Evolutionary conservation across 1,140 invertebrate genomes (phyloP).

Genomic region (Brachionus angularis): DNA sequence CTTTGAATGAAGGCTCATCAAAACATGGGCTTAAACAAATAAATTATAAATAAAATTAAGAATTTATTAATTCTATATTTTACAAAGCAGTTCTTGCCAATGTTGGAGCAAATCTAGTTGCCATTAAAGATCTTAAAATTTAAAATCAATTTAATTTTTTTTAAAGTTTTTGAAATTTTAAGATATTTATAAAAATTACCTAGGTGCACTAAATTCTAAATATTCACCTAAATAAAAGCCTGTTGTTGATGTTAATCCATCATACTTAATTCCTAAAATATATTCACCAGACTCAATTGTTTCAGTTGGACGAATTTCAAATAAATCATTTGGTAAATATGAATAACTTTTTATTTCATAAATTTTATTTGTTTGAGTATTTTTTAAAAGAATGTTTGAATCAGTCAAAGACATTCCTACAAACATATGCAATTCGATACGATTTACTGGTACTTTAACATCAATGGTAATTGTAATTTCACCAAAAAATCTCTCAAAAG

Average conservation of each 20-base stretch:
- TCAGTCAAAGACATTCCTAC: not conserved
- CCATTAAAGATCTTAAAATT: slow-evolving; percentile 26
- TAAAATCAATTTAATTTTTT: too few species aligned
- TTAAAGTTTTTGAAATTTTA: too few species aligned
- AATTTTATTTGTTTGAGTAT: not conserved
- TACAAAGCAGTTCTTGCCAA: slow-evolving; percentile 37
- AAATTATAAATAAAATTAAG: not conserved
- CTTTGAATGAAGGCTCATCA: slow-evolving; percentile 46
- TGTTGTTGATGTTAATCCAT: slow-evolving; percentile 9
- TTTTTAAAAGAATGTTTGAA: too few species aligned
- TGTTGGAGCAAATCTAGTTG: slow-evolving; percentile 30
- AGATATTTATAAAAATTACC: too few species aligned
- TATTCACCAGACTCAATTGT: not conserved
- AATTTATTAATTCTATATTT: not conserved
- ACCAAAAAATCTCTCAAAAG: not conserved
- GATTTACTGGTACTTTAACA: not conserved
- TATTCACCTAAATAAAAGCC: slow-evolving; percentile 34
- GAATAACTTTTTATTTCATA: not conserved
- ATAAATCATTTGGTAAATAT: slow-evolving; percentile 28
- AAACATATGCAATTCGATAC: slow-evolving; percentile 3
- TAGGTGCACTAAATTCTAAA: not conserved
- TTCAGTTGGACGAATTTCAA: not conserved
- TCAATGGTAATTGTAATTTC: slow-evolving; percentile 8
- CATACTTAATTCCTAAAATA: not conserved
- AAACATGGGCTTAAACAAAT: slow-evolving; percentile 45